Evolutionary conservation across 2,888 invertebrate genomes (phyloP).

Genomic region (Augochlorella aurata): DNA sequence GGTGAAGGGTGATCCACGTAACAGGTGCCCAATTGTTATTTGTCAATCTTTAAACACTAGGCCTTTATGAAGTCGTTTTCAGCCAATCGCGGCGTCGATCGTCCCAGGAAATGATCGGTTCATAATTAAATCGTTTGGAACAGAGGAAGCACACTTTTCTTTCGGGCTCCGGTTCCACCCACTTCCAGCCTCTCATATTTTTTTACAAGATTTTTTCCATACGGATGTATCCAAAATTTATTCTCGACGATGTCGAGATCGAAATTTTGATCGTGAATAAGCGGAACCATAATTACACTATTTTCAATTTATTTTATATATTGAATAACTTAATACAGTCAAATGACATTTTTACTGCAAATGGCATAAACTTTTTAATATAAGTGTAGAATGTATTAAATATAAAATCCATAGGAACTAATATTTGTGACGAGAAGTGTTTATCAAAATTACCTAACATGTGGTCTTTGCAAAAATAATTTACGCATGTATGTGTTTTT

Average conservation of each 20-base stretch:
- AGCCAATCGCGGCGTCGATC: constrained; percentile 20
- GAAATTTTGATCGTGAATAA: too few relatives aligned
- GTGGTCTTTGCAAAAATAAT: too few relatives aligned
- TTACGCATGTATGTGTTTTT: too few relatives aligned
- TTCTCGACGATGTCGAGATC: too few relatives aligned
- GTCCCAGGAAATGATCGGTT: constrained; percentile 32
- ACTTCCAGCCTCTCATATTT: constrained; percentile 22
- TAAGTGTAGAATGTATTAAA: background rate
- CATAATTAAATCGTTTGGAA: constrained; percentile 28
- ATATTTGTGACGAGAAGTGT: too few relatives aligned
- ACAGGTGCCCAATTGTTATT: constrained; percentile 69
- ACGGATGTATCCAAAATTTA: too few relatives aligned
- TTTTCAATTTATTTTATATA: too few relatives aligned
- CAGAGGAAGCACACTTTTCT: constrained; percentile 49
- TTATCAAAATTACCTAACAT: too few relatives aligned
- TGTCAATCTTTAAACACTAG: constrained; percentile 62
- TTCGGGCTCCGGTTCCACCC: constrained; percentile 30
- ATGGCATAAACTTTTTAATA: background rate
- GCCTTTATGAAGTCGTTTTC: constrained; percentile 26
- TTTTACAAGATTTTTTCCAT: constrained; percentile 17
- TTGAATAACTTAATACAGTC: too few relatives aligned
- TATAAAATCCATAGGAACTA: background rate
- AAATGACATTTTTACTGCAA: too few relatives aligned
- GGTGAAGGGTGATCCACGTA: constrained; percentile 50
- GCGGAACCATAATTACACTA: too few relatives aligned